Evolutionary conservation across 2,113 vertebrate genomes (phyloP), one percentile per base, ranked within the genome.

Genomic region (Microcebus murinus): DNA sequence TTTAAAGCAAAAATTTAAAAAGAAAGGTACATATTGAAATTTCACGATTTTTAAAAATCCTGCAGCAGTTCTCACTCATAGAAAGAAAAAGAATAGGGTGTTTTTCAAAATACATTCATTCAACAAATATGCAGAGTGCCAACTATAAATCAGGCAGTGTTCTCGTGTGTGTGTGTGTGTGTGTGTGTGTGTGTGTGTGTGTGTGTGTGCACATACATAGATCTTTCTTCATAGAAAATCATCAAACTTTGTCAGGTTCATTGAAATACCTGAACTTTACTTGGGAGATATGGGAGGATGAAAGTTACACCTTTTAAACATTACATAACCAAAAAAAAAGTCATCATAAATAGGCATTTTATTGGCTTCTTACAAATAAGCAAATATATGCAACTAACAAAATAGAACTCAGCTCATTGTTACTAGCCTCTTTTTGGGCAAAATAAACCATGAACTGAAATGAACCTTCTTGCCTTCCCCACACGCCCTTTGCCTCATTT

Each of bases 221-320:
- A 59, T 9, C 29, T 76, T 88, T 95, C 59, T 12, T 77, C 82
- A 31, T 61, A 71, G 61, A 23, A 96, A 93, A 70, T 61, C 12
- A 88, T 48, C 70, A 81, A 84, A 96, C 31, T 39, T 59, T 63
- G 34, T 42, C 27, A 91, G 18, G 6, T 34, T 59, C 39, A 31
- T 8, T 9, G 31, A 57, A 39, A 79, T 21, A 34, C 20, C 20
- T 79, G 20, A 36, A 23, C 11, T 59, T 68, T 61, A 79, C 39
- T 39, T 90, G 10, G 71, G 23, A 85, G 23, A 70, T 21, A 4
- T 23, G 17, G n/a, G 12, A 88, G 0, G 59, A 94, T 74, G 25
- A 90, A 83, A 42, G 20, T 42, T n/a, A 92, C 9, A 87, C 20
- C 67, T 92, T 82, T 84, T 45, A 87, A 96, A 87, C 48, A 80